Evolutionary conservation across 2,888 invertebrate species (phyloP).

Genomic region (Drosophila meridiana): DNA sequence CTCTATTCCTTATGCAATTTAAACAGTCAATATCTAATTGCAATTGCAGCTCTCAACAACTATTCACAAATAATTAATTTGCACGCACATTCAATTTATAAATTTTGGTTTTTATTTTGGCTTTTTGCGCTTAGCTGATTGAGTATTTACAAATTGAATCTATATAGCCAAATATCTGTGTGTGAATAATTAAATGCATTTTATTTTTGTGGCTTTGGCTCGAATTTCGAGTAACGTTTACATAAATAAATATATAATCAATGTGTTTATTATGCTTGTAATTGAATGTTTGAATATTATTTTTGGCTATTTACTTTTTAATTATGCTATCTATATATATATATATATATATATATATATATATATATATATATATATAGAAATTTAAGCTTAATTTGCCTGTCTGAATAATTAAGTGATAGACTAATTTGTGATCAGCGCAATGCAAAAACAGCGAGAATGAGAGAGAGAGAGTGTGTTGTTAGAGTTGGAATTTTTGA

Average conservation of each 20-base stretch:
- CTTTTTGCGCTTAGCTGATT: constrained; percentile 2
- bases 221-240: background rate
- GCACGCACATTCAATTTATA: background rate
- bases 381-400: background rate
- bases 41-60: background rate
- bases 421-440: background rate
- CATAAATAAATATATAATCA: constrained; percentile 3
- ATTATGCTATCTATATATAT: background rate
- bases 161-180: constrained; percentile 2
- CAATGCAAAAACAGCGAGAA: no score
- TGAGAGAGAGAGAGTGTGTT: background rate
- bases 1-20: background rate
- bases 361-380: background rate
- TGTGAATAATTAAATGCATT: constrained; percentile 1
- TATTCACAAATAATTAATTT: background rate
- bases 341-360: background rate
- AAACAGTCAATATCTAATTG: background rate
- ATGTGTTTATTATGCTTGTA: background rate
- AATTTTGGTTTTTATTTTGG: background rate
- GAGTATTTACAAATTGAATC: background rate
- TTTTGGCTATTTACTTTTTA: constrained; percentile 8
- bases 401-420: constrained; percentile 1
- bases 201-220: background rate
- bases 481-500: background rate
- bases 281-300: constrained; percentile 1